phyloP scores from a whole-genome alignment of 2,888 invertebrate species.

The Troglohyphantes excavatus region DNA sequence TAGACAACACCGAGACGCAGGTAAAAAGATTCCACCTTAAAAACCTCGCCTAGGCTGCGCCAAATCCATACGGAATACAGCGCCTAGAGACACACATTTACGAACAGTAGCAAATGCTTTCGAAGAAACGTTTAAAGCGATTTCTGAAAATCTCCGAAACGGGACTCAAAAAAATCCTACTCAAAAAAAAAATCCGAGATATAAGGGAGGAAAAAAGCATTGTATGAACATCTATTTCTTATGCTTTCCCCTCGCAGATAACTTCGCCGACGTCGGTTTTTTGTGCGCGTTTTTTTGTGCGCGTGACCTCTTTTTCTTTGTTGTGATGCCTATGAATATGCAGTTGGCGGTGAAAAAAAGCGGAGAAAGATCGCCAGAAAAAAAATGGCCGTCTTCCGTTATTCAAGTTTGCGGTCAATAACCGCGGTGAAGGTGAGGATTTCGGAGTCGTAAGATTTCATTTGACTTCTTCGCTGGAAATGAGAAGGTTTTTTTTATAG shows the following conservation, averaged over 20 bases:
- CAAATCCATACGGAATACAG: background rate
- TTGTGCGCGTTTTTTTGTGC: slow-evolving; percentile 7
- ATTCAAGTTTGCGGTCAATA: slow-evolving; percentile 65
- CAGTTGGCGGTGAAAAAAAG: slow-evolving; percentile 33
- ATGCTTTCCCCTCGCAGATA: background rate
- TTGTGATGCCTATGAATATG: slow-evolving; percentile 44
- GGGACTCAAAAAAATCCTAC: background rate
- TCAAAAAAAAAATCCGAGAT: background rate
- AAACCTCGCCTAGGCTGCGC: background rate
- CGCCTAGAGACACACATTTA: background rate
- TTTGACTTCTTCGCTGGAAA: no score
- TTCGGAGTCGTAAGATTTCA: background rate
- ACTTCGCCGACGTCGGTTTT: slow-evolving; percentile 15
- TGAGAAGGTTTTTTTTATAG: no score
- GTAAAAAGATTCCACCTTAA: background rate
- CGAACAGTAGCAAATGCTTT: background rate
- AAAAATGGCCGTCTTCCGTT: slow-evolving; percentile 33
- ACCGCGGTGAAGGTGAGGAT: slow-evolving; percentile 49
- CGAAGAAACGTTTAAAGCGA: background rate
- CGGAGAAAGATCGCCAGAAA: background rate
- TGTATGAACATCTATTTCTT: slow-evolving; percentile 6
- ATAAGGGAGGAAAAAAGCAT: background rate
- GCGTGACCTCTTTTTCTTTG: slow-evolving; percentile 57
- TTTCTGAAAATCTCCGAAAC: background rate
- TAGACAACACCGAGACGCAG: background rate